A percentile compares a stretch with the other conserved stretches of the same genome.
phyloP scores from a whole-genome alignment of 2,797 vertebrate species.

The Dipus sagitta region DNA sequence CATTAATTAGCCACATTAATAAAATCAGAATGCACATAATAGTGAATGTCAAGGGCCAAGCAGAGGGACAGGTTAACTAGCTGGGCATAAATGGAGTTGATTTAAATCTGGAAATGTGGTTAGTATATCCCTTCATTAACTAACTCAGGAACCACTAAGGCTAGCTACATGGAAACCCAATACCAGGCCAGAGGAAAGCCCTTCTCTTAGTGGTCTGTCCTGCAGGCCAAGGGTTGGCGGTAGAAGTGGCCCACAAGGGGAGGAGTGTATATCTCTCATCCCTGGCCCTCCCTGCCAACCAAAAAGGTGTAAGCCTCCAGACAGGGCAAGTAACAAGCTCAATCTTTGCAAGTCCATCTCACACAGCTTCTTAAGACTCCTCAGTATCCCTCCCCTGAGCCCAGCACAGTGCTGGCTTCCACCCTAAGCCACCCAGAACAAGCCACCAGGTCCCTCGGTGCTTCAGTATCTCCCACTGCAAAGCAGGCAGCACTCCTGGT shows the following conservation, averaged over 20 bases:
- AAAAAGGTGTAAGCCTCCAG: background rate
- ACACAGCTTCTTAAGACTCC: background rate
- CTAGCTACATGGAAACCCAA: background rate
- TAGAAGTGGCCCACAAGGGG: background rate
- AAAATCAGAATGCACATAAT: slow-evolving; percentile 25
- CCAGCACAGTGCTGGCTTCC: background rate
- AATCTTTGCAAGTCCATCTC: background rate
- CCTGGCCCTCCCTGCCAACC: background rate
- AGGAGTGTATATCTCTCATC: background rate
- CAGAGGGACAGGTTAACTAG: background rate
- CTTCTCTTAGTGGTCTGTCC: background rate
- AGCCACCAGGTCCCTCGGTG: background rate
- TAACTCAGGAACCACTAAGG: background rate
- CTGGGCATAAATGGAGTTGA: background rate
- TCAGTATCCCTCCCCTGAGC: background rate
- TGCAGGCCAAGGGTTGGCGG: background rate
- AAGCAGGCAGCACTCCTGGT: background rate
- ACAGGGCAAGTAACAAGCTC: background rate
- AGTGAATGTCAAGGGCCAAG: background rate
- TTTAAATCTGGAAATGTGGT: background rate
- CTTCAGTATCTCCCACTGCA: background rate
- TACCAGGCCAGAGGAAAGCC: background rate
- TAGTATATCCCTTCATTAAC: fast-evolving
- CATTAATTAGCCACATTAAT: slow-evolving; percentile 54
- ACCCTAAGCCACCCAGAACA: background rate